Evolutionary conservation across 1,140 invertebrate genomes (phyloP).

Genomic region (Micrasema longulum): DNA sequence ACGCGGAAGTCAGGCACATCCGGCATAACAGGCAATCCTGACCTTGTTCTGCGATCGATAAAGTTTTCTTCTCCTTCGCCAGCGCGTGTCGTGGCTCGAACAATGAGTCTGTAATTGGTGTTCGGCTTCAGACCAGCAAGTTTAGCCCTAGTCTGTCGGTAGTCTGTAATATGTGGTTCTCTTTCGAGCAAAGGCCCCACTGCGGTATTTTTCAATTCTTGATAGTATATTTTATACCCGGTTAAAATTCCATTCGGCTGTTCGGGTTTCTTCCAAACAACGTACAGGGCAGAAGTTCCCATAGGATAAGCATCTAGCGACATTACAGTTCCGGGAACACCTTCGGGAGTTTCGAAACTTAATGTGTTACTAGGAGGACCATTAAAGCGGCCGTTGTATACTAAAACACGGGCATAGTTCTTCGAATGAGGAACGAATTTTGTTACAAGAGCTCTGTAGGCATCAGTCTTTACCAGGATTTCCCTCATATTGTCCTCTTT

Average conservation of each 20-base stretch:
- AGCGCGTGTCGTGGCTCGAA: conserved; percentile 83
- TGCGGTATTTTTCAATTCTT: conserved; percentile 80
- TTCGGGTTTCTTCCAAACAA: conserved; percentile 93
- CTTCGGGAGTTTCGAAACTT: conserved; percentile 91
- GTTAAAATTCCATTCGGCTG: conserved; percentile 93
- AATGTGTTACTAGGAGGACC: conserved; percentile 90
- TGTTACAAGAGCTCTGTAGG: conserved; percentile 79
- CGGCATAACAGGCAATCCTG: conserved; percentile 72
- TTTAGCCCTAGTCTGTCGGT: conserved; percentile 82
- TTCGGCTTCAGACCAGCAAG: conserved; percentile 85
- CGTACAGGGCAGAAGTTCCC: conserved; percentile 88
- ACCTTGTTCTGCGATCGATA: conserved; percentile 82
- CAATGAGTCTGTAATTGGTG: conserved; percentile 90
- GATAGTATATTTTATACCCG: conserved; percentile 93
- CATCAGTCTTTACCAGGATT: conserved; percentile 81
- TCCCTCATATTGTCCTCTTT: conserved; percentile 81
- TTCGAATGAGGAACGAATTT: conserved; percentile 91
- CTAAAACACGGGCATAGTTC: conserved; percentile 91
- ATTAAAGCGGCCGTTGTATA: conserved; percentile 91
- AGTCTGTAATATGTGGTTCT: conserved; percentile 81
- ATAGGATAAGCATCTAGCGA: conserved; percentile 84
- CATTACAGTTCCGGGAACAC: conserved; percentile 90
- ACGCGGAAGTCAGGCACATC: conserved; percentile 83
- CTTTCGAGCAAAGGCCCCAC: conserved; percentile 78
- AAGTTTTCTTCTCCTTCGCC: conserved; percentile 88